Conservation (phyloP, 2,113 vertebrate genomes). For the Oceanodroma tethys region DNA sequence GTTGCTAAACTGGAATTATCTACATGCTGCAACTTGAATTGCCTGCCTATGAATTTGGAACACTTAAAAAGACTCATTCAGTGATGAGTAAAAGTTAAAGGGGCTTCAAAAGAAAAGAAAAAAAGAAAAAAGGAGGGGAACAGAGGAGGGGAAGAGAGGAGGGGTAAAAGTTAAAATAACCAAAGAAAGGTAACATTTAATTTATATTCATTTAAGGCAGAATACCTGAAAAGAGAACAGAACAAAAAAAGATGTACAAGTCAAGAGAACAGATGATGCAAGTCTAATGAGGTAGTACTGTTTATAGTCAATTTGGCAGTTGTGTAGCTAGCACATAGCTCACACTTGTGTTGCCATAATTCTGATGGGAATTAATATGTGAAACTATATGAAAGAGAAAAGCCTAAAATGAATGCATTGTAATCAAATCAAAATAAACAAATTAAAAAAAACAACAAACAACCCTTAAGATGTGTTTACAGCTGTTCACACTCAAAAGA, state of each 20-base stretch:
- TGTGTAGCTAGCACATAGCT: background rate
- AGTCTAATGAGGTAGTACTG: background rate
- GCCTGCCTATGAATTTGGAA: background rate
- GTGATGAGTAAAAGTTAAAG: background rate
- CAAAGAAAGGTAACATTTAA: background rate
- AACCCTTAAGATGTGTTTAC: background rate
- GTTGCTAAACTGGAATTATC: background rate
- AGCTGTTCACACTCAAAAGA: background rate
- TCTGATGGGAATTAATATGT: background rate
- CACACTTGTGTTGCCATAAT: background rate
- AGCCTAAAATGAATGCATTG: background rate
- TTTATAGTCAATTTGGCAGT: background rate
- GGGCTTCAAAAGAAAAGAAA: background rate
- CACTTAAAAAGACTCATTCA: background rate
- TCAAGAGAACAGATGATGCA: background rate
- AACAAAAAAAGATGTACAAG: background rate
- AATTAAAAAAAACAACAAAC: rapidly evolving
- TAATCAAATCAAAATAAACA: background rate
- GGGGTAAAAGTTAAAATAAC: background rate
- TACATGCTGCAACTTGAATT: background rate
- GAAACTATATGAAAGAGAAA: background rate
- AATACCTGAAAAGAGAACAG: background rate
- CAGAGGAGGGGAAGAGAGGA: background rate
- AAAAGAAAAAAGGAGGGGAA: background rate
- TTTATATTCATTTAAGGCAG: background rate